Conservation (phyloP, 1,140 invertebrate species). For the Lasioglossum albipes region DNA sequence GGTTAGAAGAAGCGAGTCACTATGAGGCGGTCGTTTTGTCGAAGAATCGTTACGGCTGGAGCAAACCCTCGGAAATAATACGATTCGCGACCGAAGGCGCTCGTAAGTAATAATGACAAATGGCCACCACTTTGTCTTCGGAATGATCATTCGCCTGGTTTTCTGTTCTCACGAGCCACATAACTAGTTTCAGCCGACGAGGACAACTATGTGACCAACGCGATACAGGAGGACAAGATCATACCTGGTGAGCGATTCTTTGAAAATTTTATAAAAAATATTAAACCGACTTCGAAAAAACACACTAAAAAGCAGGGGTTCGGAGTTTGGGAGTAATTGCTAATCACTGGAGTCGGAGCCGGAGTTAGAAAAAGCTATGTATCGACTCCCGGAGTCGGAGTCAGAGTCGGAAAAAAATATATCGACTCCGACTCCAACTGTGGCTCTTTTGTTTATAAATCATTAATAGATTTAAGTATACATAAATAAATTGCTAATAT, state of each 20-base stretch:
- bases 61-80: slow-evolving; percentile 83
- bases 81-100: slow-evolving; percentile 84
- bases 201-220: slow-evolving; percentile 27
- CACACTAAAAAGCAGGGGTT: no score
- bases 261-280: no score
- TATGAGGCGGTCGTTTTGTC: slow-evolving; percentile 87
- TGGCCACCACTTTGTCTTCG: not conserved
- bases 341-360: no score
- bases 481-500: no score
- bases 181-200: slow-evolving; percentile 14
- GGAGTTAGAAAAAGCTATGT: no score
- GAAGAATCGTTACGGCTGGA: slow-evolving; percentile 87
- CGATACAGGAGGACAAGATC: slow-evolving; percentile 39
- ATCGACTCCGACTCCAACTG: no score
- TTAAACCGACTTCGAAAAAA: no score
- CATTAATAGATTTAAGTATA: no score
- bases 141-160: not conserved
- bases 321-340: no score
- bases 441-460: no score
- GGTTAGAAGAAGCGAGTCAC: slow-evolving; percentile 83
- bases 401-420: no score
- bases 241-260: not conserved
- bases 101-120: slow-evolving; percentile 75
- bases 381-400: no score
- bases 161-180: not conserved